A percentile compares a stretch with the other conserved stretches of the same genome.
Conservation (phyloP, 2,888 invertebrate species). For the Hypolimnas misippus region DNA sequence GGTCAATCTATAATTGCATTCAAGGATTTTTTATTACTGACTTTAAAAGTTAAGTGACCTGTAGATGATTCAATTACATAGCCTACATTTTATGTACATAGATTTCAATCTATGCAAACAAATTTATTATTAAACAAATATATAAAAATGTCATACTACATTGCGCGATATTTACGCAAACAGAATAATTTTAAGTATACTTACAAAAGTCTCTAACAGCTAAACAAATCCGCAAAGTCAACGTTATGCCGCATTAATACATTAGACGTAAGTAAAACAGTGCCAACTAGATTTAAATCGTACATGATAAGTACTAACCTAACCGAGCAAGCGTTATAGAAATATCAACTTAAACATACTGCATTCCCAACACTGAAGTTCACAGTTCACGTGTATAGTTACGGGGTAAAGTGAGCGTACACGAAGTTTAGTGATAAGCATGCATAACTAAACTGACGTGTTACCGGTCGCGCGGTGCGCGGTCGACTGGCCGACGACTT, state of each 20-base stretch:
- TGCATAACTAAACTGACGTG: constrained; percentile 50
- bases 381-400: constrained; percentile 32
- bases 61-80: too few species aligned
- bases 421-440: constrained; percentile 51
- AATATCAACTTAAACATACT: constrained; percentile 17
- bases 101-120: not conserved
- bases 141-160: too few species aligned
- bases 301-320: constrained; percentile 23
- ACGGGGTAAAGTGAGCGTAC: constrained; percentile 15
- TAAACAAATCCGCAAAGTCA: constrained; percentile 19
- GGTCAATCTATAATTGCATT: too few species aligned
- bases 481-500: constrained; percentile 57
- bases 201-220: constrained; percentile 20
- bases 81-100: not conserved
- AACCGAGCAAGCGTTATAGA: constrained; percentile 17
- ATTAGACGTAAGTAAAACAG: constrained; percentile 20
- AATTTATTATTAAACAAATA: too few species aligned
- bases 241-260: constrained; percentile 34
- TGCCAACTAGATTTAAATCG: constrained; percentile 9
- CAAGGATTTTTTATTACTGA: too few species aligned
- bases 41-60: too few species aligned
- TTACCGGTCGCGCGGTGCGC: constrained; percentile 55
- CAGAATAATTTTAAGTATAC: constrained; percentile 16
- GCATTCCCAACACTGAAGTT: constrained; percentile 35
- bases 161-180: not conserved